Conservation (phyloP, 2,113 vertebrate species). For the Scatophagus argus region DNA sequence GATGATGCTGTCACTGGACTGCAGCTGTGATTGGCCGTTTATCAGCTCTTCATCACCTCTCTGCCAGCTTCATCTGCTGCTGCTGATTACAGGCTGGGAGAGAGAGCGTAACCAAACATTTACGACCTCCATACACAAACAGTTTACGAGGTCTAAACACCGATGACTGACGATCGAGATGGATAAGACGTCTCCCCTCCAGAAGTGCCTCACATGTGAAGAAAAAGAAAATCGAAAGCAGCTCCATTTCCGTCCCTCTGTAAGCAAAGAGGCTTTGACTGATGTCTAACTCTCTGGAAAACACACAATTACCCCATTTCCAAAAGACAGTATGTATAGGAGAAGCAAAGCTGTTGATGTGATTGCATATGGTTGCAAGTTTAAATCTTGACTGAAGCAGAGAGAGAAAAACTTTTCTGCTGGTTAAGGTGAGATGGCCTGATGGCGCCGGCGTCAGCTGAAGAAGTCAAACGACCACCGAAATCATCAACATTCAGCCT, state of each 20-base stretch:
- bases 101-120: constrained; percentile 62
- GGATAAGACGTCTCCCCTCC: constrained; percentile 25
- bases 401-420: background rate
- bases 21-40: constrained; percentile 33
- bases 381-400: background rate
- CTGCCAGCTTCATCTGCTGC: constrained; percentile 29
- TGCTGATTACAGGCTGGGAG: constrained; percentile 60
- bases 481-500: background rate
- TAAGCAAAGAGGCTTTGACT: background rate
- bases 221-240: constrained; percentile 23
- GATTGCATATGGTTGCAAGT: background rate
- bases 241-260: constrained; percentile 21
- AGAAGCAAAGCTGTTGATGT: background rate
- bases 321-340: constrained; percentile 9
- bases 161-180: constrained; percentile 24
- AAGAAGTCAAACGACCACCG: too few species aligned
- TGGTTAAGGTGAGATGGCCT: background rate
- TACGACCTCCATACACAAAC: constrained; percentile 54
- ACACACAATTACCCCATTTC: constrained; percentile 22
- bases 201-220: constrained; percentile 21
- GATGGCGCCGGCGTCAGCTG: background rate
- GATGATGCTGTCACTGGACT: background rate
- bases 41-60: constrained; percentile 20
- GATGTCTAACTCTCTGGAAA: constrained; percentile 18
- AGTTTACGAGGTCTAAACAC: constrained; percentile 49